Percentiles rank a stretch among this genome's conserved stretches.
Evolutionary conservation across 1,140 invertebrate genomes (phyloP).

Genomic region (Eulimnadia texana): DNA sequence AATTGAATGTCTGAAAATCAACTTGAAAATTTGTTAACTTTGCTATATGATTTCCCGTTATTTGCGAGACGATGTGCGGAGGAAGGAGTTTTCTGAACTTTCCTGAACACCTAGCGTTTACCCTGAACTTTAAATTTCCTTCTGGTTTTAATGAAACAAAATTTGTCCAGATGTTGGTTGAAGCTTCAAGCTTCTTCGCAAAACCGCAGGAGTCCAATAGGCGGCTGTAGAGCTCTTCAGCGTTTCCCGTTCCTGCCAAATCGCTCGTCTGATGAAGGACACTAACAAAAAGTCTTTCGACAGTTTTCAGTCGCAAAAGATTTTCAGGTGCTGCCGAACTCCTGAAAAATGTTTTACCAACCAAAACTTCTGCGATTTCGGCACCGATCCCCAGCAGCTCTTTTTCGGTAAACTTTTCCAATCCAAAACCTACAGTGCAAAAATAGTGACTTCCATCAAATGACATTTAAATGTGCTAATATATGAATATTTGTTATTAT

Average conservation of each 20-base stretch:
- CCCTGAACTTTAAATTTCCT: conserved; percentile 8
- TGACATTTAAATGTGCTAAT: neutral
- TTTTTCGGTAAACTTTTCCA: conserved; percentile 10
- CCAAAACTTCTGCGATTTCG: neutral
- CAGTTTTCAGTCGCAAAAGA: conserved; percentile 12
- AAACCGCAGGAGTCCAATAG: neutral
- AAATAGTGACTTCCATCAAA: conserved; percentile 1
- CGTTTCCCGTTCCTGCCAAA: neutral
- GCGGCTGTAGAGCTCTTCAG: neutral
- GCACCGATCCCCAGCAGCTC: conserved; percentile 9
- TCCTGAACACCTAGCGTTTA: conserved; percentile 12
- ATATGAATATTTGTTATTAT: neutral
- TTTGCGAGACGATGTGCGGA: neutral
- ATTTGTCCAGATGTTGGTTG: conserved; percentile 3
- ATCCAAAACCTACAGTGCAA: conserved; percentile 16
- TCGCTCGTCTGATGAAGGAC: conserved; percentile 4
- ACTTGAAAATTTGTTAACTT: conserved; percentile 4
- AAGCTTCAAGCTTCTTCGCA: neutral
- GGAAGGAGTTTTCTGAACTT: neutral
- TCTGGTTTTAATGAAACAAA: neutral
- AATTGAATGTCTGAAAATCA: neutral
- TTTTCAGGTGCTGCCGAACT: neutral
- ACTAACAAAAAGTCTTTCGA: conserved; percentile 16
- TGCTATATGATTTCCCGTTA: conserved; percentile 1
- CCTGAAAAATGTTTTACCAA: conserved; percentile 16